These are phyloP conservation scores for Caenorhabditis becei DNA, from an alignment of 2,888 invertebrate genomes.

Conservation along the genomic window DNA sequence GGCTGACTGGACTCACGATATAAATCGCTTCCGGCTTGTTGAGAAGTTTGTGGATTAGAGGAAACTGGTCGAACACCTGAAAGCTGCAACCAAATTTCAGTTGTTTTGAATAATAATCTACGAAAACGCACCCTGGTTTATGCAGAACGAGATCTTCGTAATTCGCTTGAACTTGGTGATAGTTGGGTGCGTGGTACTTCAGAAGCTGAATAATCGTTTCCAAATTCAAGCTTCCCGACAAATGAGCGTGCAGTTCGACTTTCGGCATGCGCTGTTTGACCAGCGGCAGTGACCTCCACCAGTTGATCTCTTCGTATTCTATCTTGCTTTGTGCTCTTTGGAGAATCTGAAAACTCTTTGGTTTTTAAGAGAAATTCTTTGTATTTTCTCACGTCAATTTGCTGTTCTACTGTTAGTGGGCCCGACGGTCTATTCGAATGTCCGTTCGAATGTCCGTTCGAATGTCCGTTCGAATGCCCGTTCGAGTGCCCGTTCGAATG, in stretches of 20 bases:
- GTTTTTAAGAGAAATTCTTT: no score
- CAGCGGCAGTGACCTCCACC: background rate
- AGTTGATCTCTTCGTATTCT: background rate
- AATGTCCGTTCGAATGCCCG: no score
- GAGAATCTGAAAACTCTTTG: background rate
- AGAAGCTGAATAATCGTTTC: conserved; percentile 43
- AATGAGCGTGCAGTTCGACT: conserved; percentile 65
- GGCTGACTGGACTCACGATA: conserved; percentile 12
- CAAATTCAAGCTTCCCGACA: conserved; percentile 64
- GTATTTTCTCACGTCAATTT: no score
- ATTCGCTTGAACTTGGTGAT: background rate
- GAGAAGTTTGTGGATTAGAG: conserved; percentile 55
- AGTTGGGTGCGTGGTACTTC: background rate
- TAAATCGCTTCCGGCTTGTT: conserved; percentile 37
- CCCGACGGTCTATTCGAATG: background rate
- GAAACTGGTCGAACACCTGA: conserved; percentile 57
- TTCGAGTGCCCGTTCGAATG: no score
- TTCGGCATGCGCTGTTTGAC: conserved; percentile 23
- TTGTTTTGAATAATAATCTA: background rate
- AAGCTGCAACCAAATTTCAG: conserved; percentile 10
- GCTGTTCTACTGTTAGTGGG: no score
- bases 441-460: no score
- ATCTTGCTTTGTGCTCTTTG: background rate
- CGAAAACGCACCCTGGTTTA: background rate
- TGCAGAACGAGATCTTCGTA: background rate